A percentile compares a stretch with the other conserved stretches of the same genome.
phyloP scores from a whole-genome alignment of 2,888 invertebrate species.

The Bellardia bayeri region DNA sequence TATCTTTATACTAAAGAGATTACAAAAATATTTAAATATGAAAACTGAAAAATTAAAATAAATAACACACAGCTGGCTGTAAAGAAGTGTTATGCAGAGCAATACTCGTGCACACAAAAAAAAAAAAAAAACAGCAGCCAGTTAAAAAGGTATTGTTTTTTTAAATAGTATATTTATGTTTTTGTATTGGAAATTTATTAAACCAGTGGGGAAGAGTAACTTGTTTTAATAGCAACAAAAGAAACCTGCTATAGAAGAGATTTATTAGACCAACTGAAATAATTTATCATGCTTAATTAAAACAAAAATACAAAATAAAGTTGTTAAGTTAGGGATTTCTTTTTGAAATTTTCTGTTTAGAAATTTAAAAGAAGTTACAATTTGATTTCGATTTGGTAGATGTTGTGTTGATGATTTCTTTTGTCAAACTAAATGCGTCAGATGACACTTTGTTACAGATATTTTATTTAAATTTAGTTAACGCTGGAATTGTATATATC shows the following conservation, averaged over 20 bases:
- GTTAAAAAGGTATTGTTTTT: conserved; percentile 45
- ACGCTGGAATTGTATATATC: background rate
- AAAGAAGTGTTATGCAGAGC: conserved; percentile 48
- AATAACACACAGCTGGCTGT: conserved; percentile 56
- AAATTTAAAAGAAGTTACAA: background rate
- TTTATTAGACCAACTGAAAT: conserved; percentile 81
- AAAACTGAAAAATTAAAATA: conserved; percentile 41
- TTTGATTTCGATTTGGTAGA: conserved; percentile 1
- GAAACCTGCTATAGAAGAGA: conserved; percentile 79
- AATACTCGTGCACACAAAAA: background rate
- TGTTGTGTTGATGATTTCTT: conserved; percentile 54
- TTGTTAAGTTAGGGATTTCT: conserved; percentile 26
- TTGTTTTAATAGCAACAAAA: conserved; percentile 37
- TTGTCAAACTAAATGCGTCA: conserved; percentile 48
- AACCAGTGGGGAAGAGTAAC: background rate
- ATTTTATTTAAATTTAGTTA: conserved; percentile 27
- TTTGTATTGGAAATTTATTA: conserved; percentile 19
- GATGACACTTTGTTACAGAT: conserved; percentile 70
- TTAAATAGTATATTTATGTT: conserved; percentile 7
- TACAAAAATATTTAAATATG: conserved; percentile 50
- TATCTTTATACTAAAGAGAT: conserved; percentile 66
- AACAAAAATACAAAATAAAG: conserved; percentile 71
- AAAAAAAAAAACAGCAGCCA: conserved; percentile 59
- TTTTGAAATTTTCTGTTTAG: background rate
- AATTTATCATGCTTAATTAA: conserved; percentile 84